Conservation (phyloP, 2,113 vertebrate species). For the Aegotheles bennettii region DNA sequence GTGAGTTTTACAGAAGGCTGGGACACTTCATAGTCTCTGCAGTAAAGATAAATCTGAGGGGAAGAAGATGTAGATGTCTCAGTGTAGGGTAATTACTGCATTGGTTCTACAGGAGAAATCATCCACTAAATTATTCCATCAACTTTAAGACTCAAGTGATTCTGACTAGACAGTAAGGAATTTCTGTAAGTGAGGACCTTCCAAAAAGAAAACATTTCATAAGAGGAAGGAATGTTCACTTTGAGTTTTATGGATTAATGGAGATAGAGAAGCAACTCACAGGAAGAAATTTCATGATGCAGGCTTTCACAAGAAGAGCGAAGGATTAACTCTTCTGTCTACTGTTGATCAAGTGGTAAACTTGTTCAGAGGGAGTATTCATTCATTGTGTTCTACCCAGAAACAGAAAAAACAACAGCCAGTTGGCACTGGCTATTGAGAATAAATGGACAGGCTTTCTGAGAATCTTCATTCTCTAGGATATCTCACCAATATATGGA, state of each 20-base stretch:
- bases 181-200: background rate
- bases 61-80: background rate
- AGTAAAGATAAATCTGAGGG: background rate
- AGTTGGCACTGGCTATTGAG: background rate
- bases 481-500: background rate
- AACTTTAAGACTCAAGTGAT: background rate
- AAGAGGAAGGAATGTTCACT: background rate
- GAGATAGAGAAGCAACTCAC: background rate
- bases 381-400: background rate
- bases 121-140: background rate
- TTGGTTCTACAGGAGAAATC: background rate
- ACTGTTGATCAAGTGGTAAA: background rate
- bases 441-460: background rate
- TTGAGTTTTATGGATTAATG: background rate
- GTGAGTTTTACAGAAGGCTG: background rate
- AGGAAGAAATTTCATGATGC: background rate
- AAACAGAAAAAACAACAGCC: background rate
- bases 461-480: background rate
- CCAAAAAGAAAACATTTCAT: background rate
- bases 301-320: background rate
- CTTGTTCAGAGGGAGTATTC: background rate
- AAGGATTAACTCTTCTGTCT: background rate
- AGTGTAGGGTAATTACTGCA: background rate
- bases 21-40: background rate
- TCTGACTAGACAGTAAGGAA: background rate